Conservation (phyloP, 2,113 vertebrate species). For the Heterotilapia buettikoferi region DNA sequence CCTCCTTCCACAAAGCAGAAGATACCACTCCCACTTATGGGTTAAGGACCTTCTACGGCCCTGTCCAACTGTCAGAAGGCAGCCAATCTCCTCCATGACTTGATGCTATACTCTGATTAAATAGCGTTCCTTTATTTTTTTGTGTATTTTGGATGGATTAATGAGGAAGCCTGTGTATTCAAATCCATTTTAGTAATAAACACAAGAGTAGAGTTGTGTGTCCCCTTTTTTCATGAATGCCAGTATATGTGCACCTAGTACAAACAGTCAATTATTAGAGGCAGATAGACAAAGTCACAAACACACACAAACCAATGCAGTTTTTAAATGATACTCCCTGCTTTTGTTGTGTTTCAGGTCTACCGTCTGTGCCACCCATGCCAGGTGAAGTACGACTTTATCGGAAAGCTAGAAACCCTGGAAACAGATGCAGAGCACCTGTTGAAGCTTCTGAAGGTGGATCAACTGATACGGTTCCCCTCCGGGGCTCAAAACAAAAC, state of each 20-base stretch:
- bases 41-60: not conserved
- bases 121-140: not conserved
- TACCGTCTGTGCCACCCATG: constrained; percentile 92
- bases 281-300: not conserved
- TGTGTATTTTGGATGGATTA: not conserved
- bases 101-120: not conserved
- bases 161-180: not conserved
- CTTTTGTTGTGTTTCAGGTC: constrained; percentile 36
- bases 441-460: constrained; percentile 81
- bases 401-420: constrained; percentile 89
- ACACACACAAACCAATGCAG: not conserved
- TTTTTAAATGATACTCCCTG: not conserved
- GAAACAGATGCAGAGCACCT: constrained; percentile 85
- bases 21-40: not conserved
- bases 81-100: not conserved
- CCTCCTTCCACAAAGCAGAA: not conserved
- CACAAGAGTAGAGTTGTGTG: not conserved
- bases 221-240: not conserved
- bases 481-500: constrained; percentile 82
- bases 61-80: not conserved
- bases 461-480: constrained; percentile 79
- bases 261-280: not conserved
- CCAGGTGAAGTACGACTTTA: constrained; percentile 89
- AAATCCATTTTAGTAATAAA: not conserved
- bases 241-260: not conserved